These are phyloP conservation scores for Aspidoscelis tigris DNA, from an alignment of 2,113 vertebrate genomes.

Conservation along the genomic window DNA sequence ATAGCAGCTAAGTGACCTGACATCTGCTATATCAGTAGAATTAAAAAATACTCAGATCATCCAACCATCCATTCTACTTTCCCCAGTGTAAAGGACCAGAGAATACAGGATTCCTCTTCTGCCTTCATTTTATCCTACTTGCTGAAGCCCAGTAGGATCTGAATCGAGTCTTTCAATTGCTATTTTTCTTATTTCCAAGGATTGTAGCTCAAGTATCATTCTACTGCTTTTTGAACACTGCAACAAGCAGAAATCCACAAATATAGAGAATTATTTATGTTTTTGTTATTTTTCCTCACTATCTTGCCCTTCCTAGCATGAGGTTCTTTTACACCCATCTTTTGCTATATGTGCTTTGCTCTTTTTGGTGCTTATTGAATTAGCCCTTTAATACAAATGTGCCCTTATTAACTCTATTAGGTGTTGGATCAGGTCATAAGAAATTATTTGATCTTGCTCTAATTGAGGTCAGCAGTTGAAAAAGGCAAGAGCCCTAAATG, in stretches of 20 bases:
- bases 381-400: slow-evolving; percentile 22
- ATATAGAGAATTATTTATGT: too few species aligned
- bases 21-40: too few species aligned
- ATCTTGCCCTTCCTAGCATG: neutral
- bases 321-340: neutral
- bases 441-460: slow-evolving; percentile 32
- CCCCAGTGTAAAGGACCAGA: too few species aligned
- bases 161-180: too few species aligned
- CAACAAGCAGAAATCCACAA: neutral
- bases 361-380: slow-evolving; percentile 33
- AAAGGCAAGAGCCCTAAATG: slow-evolving; percentile 7
- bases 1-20: too few species aligned
- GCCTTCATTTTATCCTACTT: too few species aligned
- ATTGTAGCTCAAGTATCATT: neutral
- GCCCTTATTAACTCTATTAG: slow-evolving; percentile 38
- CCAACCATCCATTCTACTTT: too few species aligned
- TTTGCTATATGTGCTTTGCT: neutral
- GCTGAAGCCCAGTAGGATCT: too few species aligned
- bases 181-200: too few species aligned
- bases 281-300: neutral
- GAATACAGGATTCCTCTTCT: too few species aligned
- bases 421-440: slow-evolving; percentile 25
- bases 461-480: slow-evolving; percentile 38
- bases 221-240: neutral
- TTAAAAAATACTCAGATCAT: too few species aligned